Conservation (phyloP, 1,140 invertebrate species). For the Solenopsis invicta region DNA sequence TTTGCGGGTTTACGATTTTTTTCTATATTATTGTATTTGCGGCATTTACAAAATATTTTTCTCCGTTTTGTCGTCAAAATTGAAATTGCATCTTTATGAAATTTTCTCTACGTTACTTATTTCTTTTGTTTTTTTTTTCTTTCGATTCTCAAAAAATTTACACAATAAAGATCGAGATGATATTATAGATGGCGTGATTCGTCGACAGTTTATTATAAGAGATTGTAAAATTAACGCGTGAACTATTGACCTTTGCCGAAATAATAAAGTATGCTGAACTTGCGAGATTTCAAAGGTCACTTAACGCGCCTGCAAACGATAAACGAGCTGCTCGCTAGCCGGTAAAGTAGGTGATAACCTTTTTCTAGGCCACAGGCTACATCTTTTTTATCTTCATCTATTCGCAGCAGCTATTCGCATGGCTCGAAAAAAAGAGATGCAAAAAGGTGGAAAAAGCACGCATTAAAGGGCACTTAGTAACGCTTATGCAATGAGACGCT, state of each 20-base stretch:
- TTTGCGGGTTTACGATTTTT: neutral
- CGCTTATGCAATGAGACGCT: slow-evolving; percentile 71
- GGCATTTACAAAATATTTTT: neutral
- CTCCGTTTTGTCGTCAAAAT: neutral
- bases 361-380: slow-evolving; percentile 50
- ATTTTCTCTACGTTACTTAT: neutral
- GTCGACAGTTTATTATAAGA: neutral
- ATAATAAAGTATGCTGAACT: slow-evolving; percentile 65
- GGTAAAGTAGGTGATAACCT: slow-evolving; percentile 60
- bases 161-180: neutral
- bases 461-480: slow-evolving; percentile 69
- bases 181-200: neutral
- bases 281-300: slow-evolving; percentile 59
- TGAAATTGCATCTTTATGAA: neutral
- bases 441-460: slow-evolving; percentile 5
- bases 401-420: slow-evolving; percentile 17
- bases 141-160: neutral
- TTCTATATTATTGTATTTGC: neutral
- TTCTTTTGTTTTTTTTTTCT: no score
- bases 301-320: slow-evolving; percentile 49
- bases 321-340: slow-evolving; percentile 45
- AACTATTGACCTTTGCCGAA: slow-evolving; percentile 60
- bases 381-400: slow-evolving; percentile 51
- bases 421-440: neutral
- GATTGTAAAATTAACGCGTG: slow-evolving; percentile 41